Conservation (phyloP, 2,888 invertebrate species). For the Volucella bombylans region DNA sequence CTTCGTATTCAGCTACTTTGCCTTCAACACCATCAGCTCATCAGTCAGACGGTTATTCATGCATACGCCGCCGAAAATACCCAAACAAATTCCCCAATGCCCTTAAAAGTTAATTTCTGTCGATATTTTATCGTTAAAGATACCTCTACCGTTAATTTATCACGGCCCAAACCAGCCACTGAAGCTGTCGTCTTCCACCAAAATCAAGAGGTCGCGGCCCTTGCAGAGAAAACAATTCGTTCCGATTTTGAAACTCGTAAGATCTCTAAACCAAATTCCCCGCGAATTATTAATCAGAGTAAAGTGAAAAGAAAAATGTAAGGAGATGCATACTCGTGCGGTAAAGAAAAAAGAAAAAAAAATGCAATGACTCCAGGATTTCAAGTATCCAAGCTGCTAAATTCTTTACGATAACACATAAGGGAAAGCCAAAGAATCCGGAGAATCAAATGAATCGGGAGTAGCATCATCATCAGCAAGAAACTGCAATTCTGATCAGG, state of each 20-base stretch:
- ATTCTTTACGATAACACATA: slow-evolving; percentile 38
- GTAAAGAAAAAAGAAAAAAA: slow-evolving; percentile 26
- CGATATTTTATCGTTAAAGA: slow-evolving; percentile 72
- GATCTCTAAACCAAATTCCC: not conserved
- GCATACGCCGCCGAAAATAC: slow-evolving; percentile 50
- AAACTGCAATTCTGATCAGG: slow-evolving; percentile 14
- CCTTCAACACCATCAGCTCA: slow-evolving; percentile 40
- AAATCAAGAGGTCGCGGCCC: not conserved
- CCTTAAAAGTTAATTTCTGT: slow-evolving; percentile 74
- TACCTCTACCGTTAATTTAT: slow-evolving; percentile 72
- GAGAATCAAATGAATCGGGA: slow-evolving; percentile 14
- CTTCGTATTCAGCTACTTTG: slow-evolving; percentile 4
- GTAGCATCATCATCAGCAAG: not conserved
- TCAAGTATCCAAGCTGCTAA: slow-evolving; percentile 41
- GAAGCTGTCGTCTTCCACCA: slow-evolving; percentile 36
- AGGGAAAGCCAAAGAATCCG: slow-evolving; percentile 19
- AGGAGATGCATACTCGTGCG: not conserved
- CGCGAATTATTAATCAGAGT: slow-evolving; percentile 55
- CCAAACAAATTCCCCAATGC: slow-evolving; percentile 58
- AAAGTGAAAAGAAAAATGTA: slow-evolving; percentile 33
- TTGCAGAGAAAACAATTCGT: not conserved
- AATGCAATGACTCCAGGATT: slow-evolving; percentile 43
- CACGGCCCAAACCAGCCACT: slow-evolving; percentile 64
- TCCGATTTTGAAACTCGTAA: not conserved
- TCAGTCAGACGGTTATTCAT: slow-evolving; percentile 65